Evolutionary conservation across 2,797 vertebrate genomes (phyloP).

Genomic region (Huso huso): DNA sequence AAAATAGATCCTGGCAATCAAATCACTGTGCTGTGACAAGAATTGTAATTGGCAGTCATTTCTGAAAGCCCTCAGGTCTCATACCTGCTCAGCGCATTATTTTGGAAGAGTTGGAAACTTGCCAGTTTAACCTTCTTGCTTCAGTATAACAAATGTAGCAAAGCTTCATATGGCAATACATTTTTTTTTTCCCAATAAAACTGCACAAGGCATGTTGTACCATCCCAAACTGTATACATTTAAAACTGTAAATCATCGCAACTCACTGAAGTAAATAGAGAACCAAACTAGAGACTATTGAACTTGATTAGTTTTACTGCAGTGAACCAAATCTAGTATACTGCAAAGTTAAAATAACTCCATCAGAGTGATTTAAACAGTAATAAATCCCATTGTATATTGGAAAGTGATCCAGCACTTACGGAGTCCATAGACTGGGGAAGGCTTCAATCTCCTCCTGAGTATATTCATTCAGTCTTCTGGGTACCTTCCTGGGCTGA

Average conservation of each 20-base stretch:
- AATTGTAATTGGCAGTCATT: too few relatives aligned
- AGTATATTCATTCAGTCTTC: conserved; percentile 80
- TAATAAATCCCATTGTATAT: not conserved
- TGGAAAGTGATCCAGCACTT: conserved; percentile 44
- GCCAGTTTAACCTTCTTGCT: too few relatives aligned
- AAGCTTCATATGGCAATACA: not conserved
- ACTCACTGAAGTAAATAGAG: conserved; percentile 10
- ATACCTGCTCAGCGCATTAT: too few relatives aligned
- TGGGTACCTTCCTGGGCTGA: conserved; percentile 77
- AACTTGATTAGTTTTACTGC: conserved; percentile 4
- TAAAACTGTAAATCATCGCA: not conserved
- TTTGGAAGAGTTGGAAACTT: too few relatives aligned
- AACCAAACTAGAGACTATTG: conserved; percentile 10
- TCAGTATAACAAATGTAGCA: not conserved
- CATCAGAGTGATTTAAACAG: not conserved
- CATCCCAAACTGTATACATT: not conserved
- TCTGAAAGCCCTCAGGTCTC: too few relatives aligned
- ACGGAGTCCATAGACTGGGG: conserved; percentile 84
- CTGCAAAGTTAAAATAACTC: too few relatives aligned
- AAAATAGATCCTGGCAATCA: too few relatives aligned
- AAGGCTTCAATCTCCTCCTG: conserved; percentile 79
- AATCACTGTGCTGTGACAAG: too few relatives aligned
- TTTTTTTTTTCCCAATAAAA: not conserved
- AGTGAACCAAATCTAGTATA: not conserved
- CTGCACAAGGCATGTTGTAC: not conserved